Evolutionary conservation across 37 sponge, comb jelly and placozoan species (phyloP), one percentile per base, ranked within the genome.

Genomic region (Aphrocallistes beatrix): DNA sequence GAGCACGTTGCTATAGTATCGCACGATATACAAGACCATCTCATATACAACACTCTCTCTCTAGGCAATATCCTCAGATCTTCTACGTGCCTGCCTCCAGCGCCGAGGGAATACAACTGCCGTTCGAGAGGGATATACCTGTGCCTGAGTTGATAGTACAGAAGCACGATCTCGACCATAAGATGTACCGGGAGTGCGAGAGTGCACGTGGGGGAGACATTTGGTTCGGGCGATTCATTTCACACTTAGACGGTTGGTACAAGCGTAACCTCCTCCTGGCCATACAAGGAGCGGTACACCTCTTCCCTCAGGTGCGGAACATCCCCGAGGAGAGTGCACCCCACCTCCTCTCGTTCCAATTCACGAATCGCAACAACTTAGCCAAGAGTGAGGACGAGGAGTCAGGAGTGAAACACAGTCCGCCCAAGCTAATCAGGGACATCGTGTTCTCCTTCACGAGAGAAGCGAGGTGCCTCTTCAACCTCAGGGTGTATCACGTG

Each of bases 201-300:
- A 60, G 75, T 30, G 10, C 17, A 3, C 25, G 75, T n/a, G 90
- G 90, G 1, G 87, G 83, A 37, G 92, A 92, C 51, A 86, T 94
- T 1, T 88, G 90, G 86, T 81, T 94, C 23, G 92, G 91, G 6
- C 85, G 92, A 19, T 94, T 88, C 83, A 82, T 94, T 38, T 51
- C 91, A 0, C 88, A 94, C 47, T 51, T 90, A 84, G 94, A 94
- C 92, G 91, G 94, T 51, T 94, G 94, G 94, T 94, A 94, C 39
- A 92, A 94, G 87, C 85, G 92, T 38, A 94, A 94, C 38, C 87
- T 94, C 16, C 83, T 91, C 81, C 39, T 90, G 50, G 88, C 94
- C 13, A 86, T 89, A 1, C 94, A 94, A 13, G 75, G 28, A 32
- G 75, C 75, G 25, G 34, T 60, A 3, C 75, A 60, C 34, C 75